phyloP scores from a whole-genome alignment of 2,797 vertebrate species.

The Poecilia gillii region DNA sequence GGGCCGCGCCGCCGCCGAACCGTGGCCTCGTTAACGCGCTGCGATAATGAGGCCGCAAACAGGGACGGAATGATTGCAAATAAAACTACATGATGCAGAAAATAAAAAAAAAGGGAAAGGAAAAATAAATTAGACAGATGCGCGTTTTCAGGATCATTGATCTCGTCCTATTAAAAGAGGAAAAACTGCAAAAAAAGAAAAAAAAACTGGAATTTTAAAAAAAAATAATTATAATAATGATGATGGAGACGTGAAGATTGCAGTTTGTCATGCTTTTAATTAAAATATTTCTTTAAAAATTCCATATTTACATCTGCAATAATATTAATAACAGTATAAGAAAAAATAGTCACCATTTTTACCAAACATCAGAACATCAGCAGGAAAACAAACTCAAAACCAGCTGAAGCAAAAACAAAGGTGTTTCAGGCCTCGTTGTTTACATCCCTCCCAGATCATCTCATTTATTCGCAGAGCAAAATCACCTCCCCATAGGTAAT shows the following conservation, averaged over 20 bases:
- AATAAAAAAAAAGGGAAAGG: constrained; percentile 85
- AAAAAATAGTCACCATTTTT: constrained; percentile 82
- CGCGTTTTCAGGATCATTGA: constrained; percentile 91
- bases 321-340: constrained; percentile 84
- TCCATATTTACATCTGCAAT: constrained; percentile 84
- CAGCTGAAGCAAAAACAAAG: constrained; percentile 66
- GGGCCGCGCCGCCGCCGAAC: constrained; percentile 76
- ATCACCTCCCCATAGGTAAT: constrained; percentile 61
- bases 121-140: constrained; percentile 94
- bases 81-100: constrained; percentile 96
- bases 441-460: constrained; percentile 39
- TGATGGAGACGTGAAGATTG: background rate
- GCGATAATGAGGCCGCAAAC: constrained; percentile 82
- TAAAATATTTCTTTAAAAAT: constrained; percentile 91
- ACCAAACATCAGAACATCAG: constrained; percentile 79
- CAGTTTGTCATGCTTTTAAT: constrained; percentile 87
- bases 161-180: constrained; percentile 83
- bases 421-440: constrained; percentile 73
- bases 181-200: constrained; percentile 61
- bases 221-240: constrained; percentile 13
- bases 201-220: constrained; percentile 5
- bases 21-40: constrained; percentile 81
- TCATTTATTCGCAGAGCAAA: constrained; percentile 59
- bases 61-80: constrained; percentile 89
- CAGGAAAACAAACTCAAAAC: constrained; percentile 77